Evolutionary conservation across 2,888 invertebrate species (phyloP), one percentile per base, ranked within the genome.

Genomic region (Ichneumoninae sp.): DNA sequence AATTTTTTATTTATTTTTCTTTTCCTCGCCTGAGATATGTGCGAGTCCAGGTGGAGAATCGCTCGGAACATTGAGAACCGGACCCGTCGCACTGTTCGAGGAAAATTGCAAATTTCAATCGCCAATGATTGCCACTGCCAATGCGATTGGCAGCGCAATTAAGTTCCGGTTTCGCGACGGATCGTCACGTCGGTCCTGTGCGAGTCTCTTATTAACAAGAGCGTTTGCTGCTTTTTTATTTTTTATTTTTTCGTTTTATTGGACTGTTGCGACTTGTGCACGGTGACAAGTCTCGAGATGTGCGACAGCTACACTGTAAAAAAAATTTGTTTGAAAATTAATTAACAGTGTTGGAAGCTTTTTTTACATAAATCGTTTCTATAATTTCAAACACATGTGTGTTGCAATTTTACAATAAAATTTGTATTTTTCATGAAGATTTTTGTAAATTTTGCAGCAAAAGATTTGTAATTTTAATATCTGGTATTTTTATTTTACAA

Each of bases 141-240:
- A 44, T 44, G 52, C 7, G 30, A 54, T 36, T 16, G 19, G 7
- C 50, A 44, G 44, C 5, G 30, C 22, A 50, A 69, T 19, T 30
- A 50, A 69, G 66, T 66, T 66, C 66, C 66, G 66, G 40, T 66
- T 40, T 36, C 36, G 4, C 36, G 33, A 33, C 19, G n/a, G 65
- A 16, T 36, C 40, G 40, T 65, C 40, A 63, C 63, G 40, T 33
- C 30, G 66, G 19, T 22, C 40, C 22, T 10, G 57, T 69, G 75
- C 69, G 81, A 69, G 68, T 75, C 69, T 52, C 74, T 81, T 75
- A 81, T 81, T 81, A 75, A 74, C 71, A 40, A 73, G 74, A 81
- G 47, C 26, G 60, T 75, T 69, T 75, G 22, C 60, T 69, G 66
- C 73, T 73, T 16, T 66, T 74, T 73, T 68, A 22, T 10, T 22